Evolutionary conservation across 2,113 vertebrate genomes (phyloP).

Genomic region (Paralichthys olivaceus): DNA sequence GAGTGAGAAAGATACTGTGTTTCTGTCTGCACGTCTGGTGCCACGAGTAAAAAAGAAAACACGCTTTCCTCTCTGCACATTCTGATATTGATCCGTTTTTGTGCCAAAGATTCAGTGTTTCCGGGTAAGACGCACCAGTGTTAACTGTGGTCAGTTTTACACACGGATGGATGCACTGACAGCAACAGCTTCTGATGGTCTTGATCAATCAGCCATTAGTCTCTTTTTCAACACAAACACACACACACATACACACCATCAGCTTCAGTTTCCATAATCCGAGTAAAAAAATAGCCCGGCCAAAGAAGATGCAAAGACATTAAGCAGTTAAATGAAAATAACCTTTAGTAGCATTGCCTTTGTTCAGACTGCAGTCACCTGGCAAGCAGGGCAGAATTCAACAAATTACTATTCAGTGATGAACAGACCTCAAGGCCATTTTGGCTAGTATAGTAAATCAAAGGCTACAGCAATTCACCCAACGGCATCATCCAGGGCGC

Average conservation of each 20-base stretch:
- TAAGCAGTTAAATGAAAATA: neutral
- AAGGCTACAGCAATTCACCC: slow-evolving; percentile 1
- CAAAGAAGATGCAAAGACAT: neutral
- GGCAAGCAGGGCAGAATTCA: neutral
- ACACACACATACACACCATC: slow-evolving; percentile 9
- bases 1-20: no score
- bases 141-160: no score
- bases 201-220: no score
- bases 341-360: neutral
- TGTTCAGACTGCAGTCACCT: neutral
- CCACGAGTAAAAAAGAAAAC: no score
- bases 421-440: neutral
- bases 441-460: slow-evolving; percentile 5
- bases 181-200: no score
- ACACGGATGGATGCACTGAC: no score
- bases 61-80: no score
- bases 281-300: slow-evolving; percentile 20
- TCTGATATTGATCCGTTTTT: no score
- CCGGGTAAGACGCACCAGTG: no score
- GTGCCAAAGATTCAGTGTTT: no score
- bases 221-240: no score
- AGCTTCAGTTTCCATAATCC: slow-evolving; percentile 24
- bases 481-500: neutral
- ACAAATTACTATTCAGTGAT: slow-evolving; percentile 1
- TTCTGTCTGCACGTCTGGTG: no score